Percentiles rank a stretch among this genome's conserved stretches.
These are phyloP conservation scores for Pelecanus crispus DNA, from an alignment of 2,113 vertebrate species.

Conservation along the genomic window DNA sequence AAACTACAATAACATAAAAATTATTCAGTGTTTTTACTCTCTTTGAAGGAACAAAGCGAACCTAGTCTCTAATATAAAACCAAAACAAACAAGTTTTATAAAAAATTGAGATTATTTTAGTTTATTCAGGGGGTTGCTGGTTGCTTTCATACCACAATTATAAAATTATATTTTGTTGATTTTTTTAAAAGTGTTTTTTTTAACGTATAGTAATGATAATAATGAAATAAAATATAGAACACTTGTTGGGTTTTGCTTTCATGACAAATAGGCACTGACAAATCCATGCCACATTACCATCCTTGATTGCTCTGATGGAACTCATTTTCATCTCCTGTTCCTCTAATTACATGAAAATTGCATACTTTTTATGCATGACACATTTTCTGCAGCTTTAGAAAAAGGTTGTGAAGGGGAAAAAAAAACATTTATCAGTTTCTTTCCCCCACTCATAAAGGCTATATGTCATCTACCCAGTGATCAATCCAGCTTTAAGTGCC, in stretches of 20 bases:
- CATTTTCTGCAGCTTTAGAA: slow-evolving; percentile 76
- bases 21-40: not conserved
- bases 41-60: not conserved
- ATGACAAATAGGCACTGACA: slow-evolving; percentile 77
- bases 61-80: not conserved
- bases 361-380: slow-evolving; percentile 81
- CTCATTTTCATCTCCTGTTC: slow-evolving; percentile 81
- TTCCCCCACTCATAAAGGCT: slow-evolving; percentile 46
- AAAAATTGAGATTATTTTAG: not conserved
- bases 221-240: slow-evolving; percentile 67
- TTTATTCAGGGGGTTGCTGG: not conserved
- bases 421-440: slow-evolving; percentile 69
- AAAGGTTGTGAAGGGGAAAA: slow-evolving; percentile 71
- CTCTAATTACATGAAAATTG: slow-evolving; percentile 83
- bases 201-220: not conserved
- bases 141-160: not conserved
- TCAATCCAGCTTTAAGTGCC: slow-evolving; percentile 68
- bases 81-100: not conserved
- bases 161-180: slow-evolving; percentile 11
- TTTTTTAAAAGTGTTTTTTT: not conserved
- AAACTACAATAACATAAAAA: not conserved
- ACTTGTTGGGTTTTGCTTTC: slow-evolving; percentile 72
- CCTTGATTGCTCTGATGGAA: slow-evolving; percentile 82
- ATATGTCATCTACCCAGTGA: slow-evolving; percentile 66
- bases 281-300: slow-evolving; percentile 77